Conservation (phyloP, 2,888 invertebrate genomes). For the Temnothorax ravouxi region DNA sequence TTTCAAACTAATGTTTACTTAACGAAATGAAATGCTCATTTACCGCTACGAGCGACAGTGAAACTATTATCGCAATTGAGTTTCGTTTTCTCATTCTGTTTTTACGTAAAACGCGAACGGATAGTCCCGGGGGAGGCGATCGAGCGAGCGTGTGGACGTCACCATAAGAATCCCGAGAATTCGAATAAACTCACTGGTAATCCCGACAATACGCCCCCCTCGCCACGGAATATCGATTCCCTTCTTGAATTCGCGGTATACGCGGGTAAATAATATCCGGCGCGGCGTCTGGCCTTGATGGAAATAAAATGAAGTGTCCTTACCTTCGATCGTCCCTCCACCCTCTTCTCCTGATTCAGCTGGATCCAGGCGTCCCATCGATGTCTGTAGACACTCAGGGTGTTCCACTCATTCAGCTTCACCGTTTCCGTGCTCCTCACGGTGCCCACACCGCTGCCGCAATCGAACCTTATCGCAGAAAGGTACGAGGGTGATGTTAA, state of each 20-base stretch:
- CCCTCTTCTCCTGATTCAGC: conserved; percentile 94
- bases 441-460: conserved; percentile 96
- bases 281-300: conserved; percentile 52
- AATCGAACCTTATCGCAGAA: conserved; percentile 92
- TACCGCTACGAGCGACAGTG: neutral
- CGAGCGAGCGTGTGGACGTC: conserved; percentile 16
- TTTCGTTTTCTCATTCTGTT: conserved; percentile 21
- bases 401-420: conserved; percentile 96
- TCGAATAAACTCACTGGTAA: conserved; percentile 52
- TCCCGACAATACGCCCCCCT: conserved; percentile 46
- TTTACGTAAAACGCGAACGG: conserved; percentile 34
- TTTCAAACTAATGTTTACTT: neutral
- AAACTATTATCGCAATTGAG: conserved; percentile 29
- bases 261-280: conserved; percentile 46
- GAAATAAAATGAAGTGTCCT: conserved; percentile 65
- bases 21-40: conserved; percentile 7
- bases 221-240: conserved; percentile 42
- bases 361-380: conserved; percentile 98
- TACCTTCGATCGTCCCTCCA: conserved; percentile 96
- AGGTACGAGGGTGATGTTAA: conserved; percentile 27
- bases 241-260: conserved; percentile 35
- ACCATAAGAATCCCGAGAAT: conserved; percentile 41
- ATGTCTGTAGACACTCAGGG: conserved; percentile 94
- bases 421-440: conserved; percentile 95
- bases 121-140: neutral